Evolutionary conservation across 2,888 invertebrate genomes (phyloP), one percentile per base, ranked within the genome.

Genomic region (Notodonta dromedarius): DNA sequence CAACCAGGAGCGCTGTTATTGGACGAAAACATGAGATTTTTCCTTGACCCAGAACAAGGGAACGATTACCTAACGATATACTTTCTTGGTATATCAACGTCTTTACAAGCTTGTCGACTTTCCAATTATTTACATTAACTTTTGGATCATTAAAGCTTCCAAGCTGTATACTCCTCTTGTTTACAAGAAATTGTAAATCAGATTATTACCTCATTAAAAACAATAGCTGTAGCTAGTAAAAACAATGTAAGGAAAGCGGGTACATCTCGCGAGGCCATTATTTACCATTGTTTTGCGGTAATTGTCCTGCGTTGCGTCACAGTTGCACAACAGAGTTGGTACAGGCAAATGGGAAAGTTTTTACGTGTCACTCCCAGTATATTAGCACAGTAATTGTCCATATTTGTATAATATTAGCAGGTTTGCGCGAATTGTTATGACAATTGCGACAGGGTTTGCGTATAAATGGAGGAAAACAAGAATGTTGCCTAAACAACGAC

Each of bases 241-340:
- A 50, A 16, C 16, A 16, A 16, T 5, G 16, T 50, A 50, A 14
- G 14, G 14, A 51, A 48, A 16, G 42, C 24, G 46, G 48, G 51
- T 57, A 54, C 62, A 48, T 46, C 52, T 56, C 55, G 60, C 42
- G 16, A 44, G n/a, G 63, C 67, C 60, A 9, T 42, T 67, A 71
- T 65, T 60, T 67, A n/a, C 66, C 59, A 71, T 74, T 76, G 74
- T 73, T 61, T 51, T 46, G 56, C 24, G 39, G 35, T 60, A 57
- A 74, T 71, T 74, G 74, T 76, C 71, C 65, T 62, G 56, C 1
- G 62, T 68, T 35, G 62, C 66, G 73, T 70, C 68, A 70, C 52
- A 50, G 32, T 74, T 69, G 65, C 65, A 63, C 63, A 62, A 66
- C 63, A n/a, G 5, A 14, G 50, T 16, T 11, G 50, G 50, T 7